Conservation (phyloP, 2,113 vertebrate species). For the Apteryx owenii region DNA sequence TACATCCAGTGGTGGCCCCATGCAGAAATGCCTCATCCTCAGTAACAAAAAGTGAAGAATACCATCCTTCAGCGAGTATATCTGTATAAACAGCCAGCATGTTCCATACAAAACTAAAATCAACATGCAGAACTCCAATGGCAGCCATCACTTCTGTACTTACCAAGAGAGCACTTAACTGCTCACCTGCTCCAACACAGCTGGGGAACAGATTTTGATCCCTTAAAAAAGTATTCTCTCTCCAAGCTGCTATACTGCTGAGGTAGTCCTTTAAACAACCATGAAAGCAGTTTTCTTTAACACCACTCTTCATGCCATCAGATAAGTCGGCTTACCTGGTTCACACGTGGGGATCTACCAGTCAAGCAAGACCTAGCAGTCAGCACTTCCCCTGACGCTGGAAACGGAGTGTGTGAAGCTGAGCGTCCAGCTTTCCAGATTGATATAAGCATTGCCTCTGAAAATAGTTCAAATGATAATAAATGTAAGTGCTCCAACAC, state of each 20-base stretch:
- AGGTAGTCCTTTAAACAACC: not conserved
- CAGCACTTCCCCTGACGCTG: conserved; percentile 13
- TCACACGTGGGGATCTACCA: conserved; percentile 79
- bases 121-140: not conserved
- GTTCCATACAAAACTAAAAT: not conserved
- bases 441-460: conserved; percentile 46
- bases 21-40: not conserved
- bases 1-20: not conserved
- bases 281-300: not conserved
- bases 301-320: conserved; percentile 33
- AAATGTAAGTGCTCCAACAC: conserved; percentile 29
- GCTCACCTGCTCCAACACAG: not conserved
- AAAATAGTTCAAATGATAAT: not conserved
- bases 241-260: not conserved
- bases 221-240: not conserved
- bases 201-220: not conserved
- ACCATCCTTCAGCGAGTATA: fast-evolving
- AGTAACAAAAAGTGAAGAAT: not conserved
- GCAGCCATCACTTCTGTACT: not conserved
- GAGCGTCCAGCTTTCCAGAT: conserved; percentile 37
- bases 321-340: conserved; percentile 92
- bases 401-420: not conserved
- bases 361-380: conserved; percentile 29
- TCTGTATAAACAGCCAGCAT: fast-evolving
- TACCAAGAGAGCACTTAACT: not conserved